Base-by-base conservation (phyloP, 2,113 vertebrate species). In the Macroglossus sobrinus region DNA sequence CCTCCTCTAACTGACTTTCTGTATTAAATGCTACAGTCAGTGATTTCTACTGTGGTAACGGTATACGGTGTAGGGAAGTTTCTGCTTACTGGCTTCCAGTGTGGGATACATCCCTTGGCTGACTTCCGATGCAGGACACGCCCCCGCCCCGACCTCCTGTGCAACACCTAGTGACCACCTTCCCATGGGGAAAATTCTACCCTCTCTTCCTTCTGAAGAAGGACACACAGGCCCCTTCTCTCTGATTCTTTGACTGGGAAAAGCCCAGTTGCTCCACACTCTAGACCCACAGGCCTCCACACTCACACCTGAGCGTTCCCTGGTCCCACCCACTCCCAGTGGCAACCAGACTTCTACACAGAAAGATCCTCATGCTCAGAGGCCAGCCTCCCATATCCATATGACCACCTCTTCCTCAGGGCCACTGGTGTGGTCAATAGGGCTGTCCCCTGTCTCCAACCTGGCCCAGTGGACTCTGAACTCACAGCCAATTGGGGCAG, bases 281-380 rank as follows among this genome's bases (percentile, higher is more conserved):
- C 19, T 35, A 45, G 91, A 50, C 78, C 91, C 81, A 9, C 64
- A 43, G 84, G 79, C 75, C 79, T 69, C 43, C 86, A 47, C 76
- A n/a, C 66, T 35, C 87, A 22, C 64, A 11, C n/a, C 84, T 76
- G 28, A 76, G 76, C 68, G 0, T 13, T 55, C 97, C 90, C 88
- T 88, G 90, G 69, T 38, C 87, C 96, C 13, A 16, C 76, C 78
- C 57, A 5, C 85, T 79, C 97, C 95, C 86, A 35, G 84, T 68
- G 95, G 95, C 94, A 84, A 55, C 79, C 94, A 94, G 94, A 85
- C 53, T 55, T 69, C 5, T 6, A 40, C 78, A 7, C 84, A 53
- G 72, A 82, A 89, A 35, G 69, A 86, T 21, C 47, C 72, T 57
- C 33, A 1, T 21, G 86, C 82, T 47, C 88, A 7, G 84, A 64